These are phyloP conservation scores for Catharus minimus DNA, from an alignment of 2,113 vertebrate genomes.

Conservation along the genomic window DNA sequence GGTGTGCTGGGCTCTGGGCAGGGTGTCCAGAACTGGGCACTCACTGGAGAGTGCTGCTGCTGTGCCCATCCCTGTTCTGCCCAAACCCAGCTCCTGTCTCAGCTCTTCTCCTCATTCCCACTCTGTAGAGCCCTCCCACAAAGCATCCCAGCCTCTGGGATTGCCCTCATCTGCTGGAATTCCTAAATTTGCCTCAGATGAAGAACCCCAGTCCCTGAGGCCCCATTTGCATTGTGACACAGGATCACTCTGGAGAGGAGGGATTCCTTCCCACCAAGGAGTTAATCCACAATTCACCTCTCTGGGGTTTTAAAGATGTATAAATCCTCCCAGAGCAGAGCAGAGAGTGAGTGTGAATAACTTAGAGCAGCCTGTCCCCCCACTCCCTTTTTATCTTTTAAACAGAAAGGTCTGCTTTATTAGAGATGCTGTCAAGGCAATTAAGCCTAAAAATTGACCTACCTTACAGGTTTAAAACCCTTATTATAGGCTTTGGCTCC, in stretches of 20 bases:
- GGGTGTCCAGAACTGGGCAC: background rate
- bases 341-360: constrained; percentile 3
- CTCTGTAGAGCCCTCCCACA: fast-evolving
- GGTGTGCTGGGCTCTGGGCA: background rate
- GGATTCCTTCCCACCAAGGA: background rate
- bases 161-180: background rate
- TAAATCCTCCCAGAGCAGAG: background rate
- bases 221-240: fast-evolving
- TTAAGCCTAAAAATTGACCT: constrained; percentile 40
- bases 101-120: background rate
- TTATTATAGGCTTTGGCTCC: constrained; percentile 32
- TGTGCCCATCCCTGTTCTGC: background rate
- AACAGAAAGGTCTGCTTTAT: background rate
- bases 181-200: background rate
- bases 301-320: background rate
- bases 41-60: background rate
- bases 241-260: background rate
- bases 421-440: constrained; percentile 5
- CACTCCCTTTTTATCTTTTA: background rate
- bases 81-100: background rate
- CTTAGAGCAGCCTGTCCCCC: background rate
- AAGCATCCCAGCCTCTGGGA: background rate
- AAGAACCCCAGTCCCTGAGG: background rate
- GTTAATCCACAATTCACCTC: background rate
- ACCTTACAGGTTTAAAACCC: constrained; percentile 17